A percentile compares a stretch with the other conserved stretches of the same genome.
These are phyloP conservation scores for Chaetorhynchus papuensis DNA, from an alignment of 2,113 vertebrate genomes.

Conservation along the genomic window DNA sequence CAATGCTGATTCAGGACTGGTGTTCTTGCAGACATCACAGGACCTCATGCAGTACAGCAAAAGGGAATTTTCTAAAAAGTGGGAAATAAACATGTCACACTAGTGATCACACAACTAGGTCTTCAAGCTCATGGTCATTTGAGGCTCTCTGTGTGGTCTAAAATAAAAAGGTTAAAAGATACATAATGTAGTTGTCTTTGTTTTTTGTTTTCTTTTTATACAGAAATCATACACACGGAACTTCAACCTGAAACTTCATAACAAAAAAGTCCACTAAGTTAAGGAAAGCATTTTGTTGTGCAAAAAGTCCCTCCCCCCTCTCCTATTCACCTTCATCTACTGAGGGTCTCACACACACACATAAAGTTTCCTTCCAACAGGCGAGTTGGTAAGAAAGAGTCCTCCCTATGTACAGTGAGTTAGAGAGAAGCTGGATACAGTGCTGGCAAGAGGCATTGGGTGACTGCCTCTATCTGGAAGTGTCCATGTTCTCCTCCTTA, in stretches of 20 bases:
- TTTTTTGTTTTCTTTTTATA: constrained; percentile 67
- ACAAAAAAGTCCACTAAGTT: constrained; percentile 73
- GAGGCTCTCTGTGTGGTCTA: constrained; percentile 38
- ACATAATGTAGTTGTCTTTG: constrained; percentile 32
- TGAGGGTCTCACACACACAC: constrained; percentile 60
- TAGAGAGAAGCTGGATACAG: constrained; percentile 71
- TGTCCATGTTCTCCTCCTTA: constrained; percentile 97
- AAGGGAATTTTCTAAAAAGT: constrained; percentile 23
- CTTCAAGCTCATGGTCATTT: constrained; percentile 27
- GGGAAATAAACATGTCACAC: constrained; percentile 31
- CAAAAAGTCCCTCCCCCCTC: constrained; percentile 67
- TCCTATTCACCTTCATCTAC: constrained; percentile 63
- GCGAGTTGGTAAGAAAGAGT: constrained; percentile 55
- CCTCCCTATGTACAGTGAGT: constrained; percentile 72
- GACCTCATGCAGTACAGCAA: constrained; percentile 43
- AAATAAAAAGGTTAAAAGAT: constrained; percentile 53
- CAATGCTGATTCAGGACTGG: background rate
- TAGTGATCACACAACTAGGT: constrained; percentile 23
- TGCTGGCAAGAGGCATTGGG: constrained; percentile 59
- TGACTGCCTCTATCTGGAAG: constrained; percentile 82
- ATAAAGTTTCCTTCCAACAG: constrained; percentile 55
- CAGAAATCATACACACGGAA: constrained; percentile 77
- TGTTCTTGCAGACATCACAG: constrained; percentile 22
- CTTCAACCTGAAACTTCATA: constrained; percentile 74
- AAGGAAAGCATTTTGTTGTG: constrained; percentile 79